phyloP scores from a whole-genome alignment of 2,113 vertebrate genomes.

The Oxyruncus cristatus region DNA sequence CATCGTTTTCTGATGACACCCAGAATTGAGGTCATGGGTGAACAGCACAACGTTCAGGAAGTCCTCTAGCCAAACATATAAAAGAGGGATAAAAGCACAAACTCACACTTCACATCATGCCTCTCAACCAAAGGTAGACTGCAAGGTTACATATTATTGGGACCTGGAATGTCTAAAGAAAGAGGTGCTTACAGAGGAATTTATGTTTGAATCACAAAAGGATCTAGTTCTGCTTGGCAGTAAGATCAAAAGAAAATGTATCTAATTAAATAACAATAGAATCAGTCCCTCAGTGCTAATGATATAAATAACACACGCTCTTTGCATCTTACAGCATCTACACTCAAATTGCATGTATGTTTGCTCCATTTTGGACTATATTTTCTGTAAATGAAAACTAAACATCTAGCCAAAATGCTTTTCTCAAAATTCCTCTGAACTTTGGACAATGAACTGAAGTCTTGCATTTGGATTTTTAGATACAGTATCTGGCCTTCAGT shows the following conservation, averaged over 20 bases:
- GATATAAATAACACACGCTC: neutral
- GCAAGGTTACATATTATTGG: neutral
- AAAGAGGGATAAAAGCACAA: neutral
- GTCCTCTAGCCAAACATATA: neutral
- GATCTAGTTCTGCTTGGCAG: neutral
- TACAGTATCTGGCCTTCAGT: neutral
- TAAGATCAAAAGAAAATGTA: neutral
- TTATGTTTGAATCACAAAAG: neutral
- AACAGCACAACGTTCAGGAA: neutral
- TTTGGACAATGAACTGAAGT: neutral
- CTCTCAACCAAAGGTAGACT: neutral
- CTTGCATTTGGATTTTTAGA: neutral
- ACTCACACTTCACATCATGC: neutral
- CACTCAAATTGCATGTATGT: neutral
- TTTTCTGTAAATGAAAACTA: neutral
- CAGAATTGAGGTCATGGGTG: neutral
- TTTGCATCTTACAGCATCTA: neutral
- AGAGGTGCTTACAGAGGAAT: neutral
- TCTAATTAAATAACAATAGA: neutral
- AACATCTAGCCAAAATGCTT: neutral
- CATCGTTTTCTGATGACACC: neutral
- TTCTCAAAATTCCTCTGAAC: neutral
- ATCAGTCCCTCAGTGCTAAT: neutral
- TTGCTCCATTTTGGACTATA: neutral
- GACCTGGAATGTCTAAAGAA: neutral